These are phyloP conservation scores for Nemoura dubitans DNA, from an alignment of 2,888 invertebrate species.

Conservation along the genomic window DNA sequence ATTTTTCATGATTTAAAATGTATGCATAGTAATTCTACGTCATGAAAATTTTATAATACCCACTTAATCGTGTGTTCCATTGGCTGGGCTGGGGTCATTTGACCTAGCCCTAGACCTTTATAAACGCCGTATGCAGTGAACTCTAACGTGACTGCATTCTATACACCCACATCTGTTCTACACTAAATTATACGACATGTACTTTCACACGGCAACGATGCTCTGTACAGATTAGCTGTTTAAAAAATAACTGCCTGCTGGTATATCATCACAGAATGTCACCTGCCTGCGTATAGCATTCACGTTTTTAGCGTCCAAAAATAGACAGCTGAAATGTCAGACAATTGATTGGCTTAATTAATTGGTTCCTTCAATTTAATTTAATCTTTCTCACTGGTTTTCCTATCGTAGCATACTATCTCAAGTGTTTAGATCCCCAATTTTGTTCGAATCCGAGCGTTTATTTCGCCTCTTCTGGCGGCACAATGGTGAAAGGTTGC, in stretches of 20 bases:
- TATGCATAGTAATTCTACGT: background rate
- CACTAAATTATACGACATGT: background rate
- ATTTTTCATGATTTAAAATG: no score
- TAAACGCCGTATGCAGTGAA: background rate
- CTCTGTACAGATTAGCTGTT: background rate
- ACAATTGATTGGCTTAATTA: background rate
- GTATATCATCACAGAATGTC: background rate
- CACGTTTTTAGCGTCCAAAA: background rate
- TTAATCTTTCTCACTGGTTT: background rate
- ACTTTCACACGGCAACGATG: background rate
- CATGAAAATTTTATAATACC: background rate
- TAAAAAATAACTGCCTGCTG: background rate
- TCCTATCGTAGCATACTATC: background rate
- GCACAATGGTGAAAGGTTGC: background rate
- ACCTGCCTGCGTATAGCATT: background rate
- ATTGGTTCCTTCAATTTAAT: background rate
- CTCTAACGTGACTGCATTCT: background rate
- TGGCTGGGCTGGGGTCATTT: conserved; percentile 3
- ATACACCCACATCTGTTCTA: background rate
- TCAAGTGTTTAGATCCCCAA: background rate
- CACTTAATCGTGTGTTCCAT: background rate
- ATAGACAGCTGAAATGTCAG: background rate
- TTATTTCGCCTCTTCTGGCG: background rate
- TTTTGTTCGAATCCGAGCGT: background rate
- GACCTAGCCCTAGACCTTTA: conserved; percentile 9